Evolutionary conservation across 2,113 vertebrate species (phyloP).

Genomic region (Podocnemis expansa): DNA sequence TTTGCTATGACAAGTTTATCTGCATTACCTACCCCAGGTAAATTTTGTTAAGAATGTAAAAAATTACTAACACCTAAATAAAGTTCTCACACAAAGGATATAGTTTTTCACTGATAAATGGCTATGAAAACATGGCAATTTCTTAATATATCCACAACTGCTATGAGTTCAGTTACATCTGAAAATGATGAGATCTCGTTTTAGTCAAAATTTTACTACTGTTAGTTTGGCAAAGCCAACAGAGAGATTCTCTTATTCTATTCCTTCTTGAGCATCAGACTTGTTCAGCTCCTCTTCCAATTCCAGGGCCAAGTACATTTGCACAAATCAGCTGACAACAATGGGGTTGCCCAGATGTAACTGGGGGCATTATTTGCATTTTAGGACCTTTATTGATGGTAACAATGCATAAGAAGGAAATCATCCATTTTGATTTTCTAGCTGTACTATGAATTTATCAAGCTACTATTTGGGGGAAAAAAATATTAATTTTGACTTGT

Average conservation of each 20-base stretch:
- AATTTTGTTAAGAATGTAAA: not conserved
- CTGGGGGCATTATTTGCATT: not conserved
- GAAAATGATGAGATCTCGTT: not conserved
- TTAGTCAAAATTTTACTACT: rapidly evolving
- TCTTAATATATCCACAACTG: not conserved
- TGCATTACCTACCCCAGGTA: not conserved
- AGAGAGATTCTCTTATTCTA: not conserved
- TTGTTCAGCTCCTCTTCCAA: not conserved
- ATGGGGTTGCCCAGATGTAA: not conserved
- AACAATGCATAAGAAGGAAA: not conserved
- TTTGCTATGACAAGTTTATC: not conserved
- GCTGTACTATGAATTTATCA: not conserved
- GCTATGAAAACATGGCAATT: not conserved
- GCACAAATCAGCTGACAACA: not conserved
- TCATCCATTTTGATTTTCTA: not conserved
- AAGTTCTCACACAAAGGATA: not conserved
- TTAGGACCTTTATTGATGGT: not conserved
- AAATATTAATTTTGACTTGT: not conserved
- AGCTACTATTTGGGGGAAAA: not conserved
- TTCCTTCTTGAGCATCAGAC: not conserved
- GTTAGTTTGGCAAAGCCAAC: not conserved
- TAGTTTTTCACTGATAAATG: not conserved
- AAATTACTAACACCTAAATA: not conserved
- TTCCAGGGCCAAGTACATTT: not conserved
- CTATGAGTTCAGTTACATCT: not conserved